These are phyloP conservation scores for Chrysopilus asiliformis DNA, from an alignment of 2,888 invertebrate species.

Conservation along the genomic window DNA sequence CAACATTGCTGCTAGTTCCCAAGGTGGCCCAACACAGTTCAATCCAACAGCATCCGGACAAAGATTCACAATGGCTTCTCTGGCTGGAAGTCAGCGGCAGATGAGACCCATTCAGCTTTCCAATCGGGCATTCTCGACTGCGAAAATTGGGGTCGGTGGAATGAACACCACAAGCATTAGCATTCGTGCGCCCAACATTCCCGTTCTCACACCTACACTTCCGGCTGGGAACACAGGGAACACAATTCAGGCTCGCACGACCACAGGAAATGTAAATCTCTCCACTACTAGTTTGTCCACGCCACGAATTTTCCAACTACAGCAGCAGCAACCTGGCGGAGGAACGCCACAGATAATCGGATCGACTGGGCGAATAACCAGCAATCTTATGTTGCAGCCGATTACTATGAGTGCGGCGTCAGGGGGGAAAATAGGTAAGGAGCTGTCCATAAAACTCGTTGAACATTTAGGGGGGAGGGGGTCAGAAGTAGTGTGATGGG, in stretches of 20 bases:
- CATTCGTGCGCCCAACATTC: constrained; percentile 31
- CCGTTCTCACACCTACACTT: constrained; percentile 24
- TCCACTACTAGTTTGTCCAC: constrained; percentile 25
- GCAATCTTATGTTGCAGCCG: constrained; percentile 34
- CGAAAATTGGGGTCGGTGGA: constrained; percentile 23
- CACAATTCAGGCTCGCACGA: constrained; percentile 12
- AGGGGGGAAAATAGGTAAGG: constrained; percentile 28
- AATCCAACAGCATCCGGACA: constrained; percentile 24
- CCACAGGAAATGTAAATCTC: constrained; percentile 22
- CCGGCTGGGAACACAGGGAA: constrained; percentile 14
- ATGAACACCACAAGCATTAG: constrained; percentile 33
- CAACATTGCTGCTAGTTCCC: constrained; percentile 25
- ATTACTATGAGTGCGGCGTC: constrained; percentile 30
- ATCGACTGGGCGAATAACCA: constrained; percentile 26
- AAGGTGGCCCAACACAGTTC: constrained; percentile 26
- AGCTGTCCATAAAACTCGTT: no score
- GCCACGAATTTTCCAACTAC: constrained; percentile 33
- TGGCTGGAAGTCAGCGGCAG: constrained; percentile 26
- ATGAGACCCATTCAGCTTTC: constrained; percentile 31
- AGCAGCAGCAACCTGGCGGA: constrained; percentile 27
- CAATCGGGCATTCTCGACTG: constrained; percentile 28
- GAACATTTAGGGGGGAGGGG: no score
- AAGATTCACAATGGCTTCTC: constrained; percentile 28
- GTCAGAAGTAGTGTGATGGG: no score
- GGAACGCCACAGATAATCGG: constrained; percentile 30